Base-by-base conservation (phyloP, 2,113 vertebrate species). In the Dipodomys ordii region DNA sequence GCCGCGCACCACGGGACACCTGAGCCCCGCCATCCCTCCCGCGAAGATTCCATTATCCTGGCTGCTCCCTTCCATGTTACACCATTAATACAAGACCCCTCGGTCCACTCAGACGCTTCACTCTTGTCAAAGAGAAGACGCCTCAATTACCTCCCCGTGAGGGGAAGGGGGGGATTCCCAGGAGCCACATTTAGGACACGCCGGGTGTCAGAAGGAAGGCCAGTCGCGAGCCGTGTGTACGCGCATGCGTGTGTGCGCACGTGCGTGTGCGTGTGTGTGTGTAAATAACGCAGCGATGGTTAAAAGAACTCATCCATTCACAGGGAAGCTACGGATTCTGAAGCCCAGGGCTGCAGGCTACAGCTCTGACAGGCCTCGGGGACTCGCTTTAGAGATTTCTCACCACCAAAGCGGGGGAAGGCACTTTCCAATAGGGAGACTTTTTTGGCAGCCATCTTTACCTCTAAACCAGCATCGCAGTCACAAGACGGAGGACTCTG, bases 121-220 rank as follows among this genome's bases (percentile, higher is more conserved):
- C 1, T 7, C 32, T 57, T 16, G 62, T 35, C 79, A 68, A 86
- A 88, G 27, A 85, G 78, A 62, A 91, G 25, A 20, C 67, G 18
- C 16, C 13, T 76, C 87, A 74, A n/a, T 74, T 84, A 90, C 79
- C 93, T 92, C 57, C 62, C 78, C 83, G 91, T 39, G 76, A 57
- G 87, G 83, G 84, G 68, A 6, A 20, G 32, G 65, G 46, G 0
- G n/a, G 10, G 62, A 87, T 28, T 88, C 35, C 19, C 18, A 22
- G 28, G 67, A 22, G 88, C 27, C 65, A 93, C 88, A 93, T 46
- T 19, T 90, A 65, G 68, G 74, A 76, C 32, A 83, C 90, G 11
- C 2, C 69, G 64, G 80, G 60, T 53, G 68, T 73, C 88, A 82
- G 85, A 81, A 69, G 57, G 6, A 92, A 62, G 88, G 39, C 57